Percentiles rank a stretch among this genome's conserved stretches.
Conservation (phyloP, 2,888 invertebrate genomes). For the Buathra laborator region DNA sequence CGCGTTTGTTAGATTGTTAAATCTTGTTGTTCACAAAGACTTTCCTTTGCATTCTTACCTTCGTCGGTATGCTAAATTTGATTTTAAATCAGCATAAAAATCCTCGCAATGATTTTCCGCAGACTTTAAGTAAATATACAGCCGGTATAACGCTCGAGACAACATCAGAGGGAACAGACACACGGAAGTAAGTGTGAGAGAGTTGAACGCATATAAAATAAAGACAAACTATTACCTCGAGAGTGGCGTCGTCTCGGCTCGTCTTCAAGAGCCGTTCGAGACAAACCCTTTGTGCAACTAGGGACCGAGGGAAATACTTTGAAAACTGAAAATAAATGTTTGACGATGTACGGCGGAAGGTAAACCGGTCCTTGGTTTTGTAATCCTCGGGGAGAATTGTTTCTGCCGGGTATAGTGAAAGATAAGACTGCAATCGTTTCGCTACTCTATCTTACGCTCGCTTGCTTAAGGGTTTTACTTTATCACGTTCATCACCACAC, state of each 20-base stretch:
- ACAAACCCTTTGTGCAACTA: neutral
- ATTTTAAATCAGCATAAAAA: no score
- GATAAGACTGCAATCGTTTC: slow-evolving; percentile 54
- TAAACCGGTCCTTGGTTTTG: slow-evolving; percentile 39
- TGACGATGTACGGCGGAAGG: slow-evolving; percentile 51
- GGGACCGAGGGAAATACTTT: slow-evolving; percentile 17
- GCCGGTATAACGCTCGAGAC: neutral
- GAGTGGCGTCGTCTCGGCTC: slow-evolving; percentile 15
- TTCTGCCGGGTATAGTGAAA: slow-evolving; percentile 25
- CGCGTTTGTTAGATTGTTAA: no score
- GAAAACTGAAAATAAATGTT: slow-evolving; percentile 65
- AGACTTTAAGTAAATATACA: neutral
- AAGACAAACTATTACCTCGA: slow-evolving; percentile 28
- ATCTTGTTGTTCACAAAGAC: no score
- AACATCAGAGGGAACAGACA: neutral
- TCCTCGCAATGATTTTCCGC: neutral
- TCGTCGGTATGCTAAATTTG: no score
- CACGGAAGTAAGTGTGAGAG: neutral
- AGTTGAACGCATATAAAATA: slow-evolving; percentile 16
- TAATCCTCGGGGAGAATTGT: slow-evolving; percentile 57
- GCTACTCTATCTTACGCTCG: slow-evolving; percentile 39
- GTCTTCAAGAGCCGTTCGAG: neutral
- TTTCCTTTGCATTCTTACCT: no score
- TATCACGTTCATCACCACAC: slow-evolving; percentile 19
- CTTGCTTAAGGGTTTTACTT: slow-evolving; percentile 33